Percentiles rank a stretch among this genome's conserved stretches.
Evolutionary conservation across 2,888 invertebrate species (phyloP).

Genomic region (Lamproptera curius): DNA sequence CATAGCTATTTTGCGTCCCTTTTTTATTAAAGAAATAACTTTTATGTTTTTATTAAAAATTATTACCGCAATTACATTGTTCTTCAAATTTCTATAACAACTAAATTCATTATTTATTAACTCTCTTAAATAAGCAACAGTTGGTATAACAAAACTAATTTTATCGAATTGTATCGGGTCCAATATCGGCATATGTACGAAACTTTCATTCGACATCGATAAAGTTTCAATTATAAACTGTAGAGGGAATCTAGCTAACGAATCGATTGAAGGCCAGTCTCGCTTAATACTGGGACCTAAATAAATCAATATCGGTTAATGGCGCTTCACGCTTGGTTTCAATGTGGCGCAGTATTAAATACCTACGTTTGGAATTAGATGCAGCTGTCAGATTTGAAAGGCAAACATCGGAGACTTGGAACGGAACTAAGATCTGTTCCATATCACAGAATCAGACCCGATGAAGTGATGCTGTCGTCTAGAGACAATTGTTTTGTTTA

Average conservation of each 20-base stretch:
- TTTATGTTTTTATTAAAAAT: no score
- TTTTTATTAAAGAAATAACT: no score
- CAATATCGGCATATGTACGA: not conserved
- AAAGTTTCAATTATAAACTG: conserved; percentile 12
- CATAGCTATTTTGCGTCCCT: no score
- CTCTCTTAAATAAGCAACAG: no score
- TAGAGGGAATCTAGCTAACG: conserved; percentile 8
- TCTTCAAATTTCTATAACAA: no score
- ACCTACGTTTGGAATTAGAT: conserved; percentile 49
- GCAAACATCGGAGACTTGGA: conserved; percentile 53
- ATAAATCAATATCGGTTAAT: conserved; percentile 19
- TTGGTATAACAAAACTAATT: not conserved
- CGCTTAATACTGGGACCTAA: not conserved
- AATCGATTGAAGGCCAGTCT: conserved; percentile 9
- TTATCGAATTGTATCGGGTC: not conserved
- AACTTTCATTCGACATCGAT: not conserved
- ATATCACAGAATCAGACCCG: conserved; percentile 60
- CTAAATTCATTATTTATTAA: no score
- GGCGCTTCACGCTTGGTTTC: conserved; percentile 24
- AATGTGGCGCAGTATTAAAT: conserved; percentile 30
- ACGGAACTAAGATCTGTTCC: conserved; percentile 44
- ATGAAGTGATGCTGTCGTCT: conserved; percentile 53
- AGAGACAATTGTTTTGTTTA: conserved; percentile 23
- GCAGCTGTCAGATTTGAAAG: conserved; percentile 64
- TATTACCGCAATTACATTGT: no score